These are phyloP conservation scores for Fringilla coelebs DNA, from an alignment of 2,797 vertebrate species.

Conservation along the genomic window DNA sequence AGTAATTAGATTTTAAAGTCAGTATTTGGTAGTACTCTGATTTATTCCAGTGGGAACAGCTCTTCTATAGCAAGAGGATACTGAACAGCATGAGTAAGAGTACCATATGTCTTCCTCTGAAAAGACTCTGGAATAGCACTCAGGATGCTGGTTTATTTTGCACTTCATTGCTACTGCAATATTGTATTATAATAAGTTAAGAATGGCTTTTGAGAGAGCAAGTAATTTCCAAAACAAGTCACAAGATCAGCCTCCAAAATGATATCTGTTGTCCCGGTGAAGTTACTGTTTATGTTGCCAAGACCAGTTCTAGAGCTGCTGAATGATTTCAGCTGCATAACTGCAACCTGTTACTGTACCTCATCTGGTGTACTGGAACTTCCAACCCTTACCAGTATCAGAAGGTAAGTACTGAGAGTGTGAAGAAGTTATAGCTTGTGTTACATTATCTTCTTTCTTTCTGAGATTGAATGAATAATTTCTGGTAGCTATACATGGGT, in stretches of 20 bases:
- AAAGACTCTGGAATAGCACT: neutral
- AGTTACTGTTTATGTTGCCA: neutral
- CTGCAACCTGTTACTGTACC: neutral
- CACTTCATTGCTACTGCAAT: neutral
- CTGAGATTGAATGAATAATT: neutral
- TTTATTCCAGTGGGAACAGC: neutral
- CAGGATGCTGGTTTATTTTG: neutral
- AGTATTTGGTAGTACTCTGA: neutral
- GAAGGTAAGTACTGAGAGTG: neutral
- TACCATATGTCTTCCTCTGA: neutral
- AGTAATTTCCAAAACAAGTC: neutral
- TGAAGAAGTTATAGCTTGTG: neutral
- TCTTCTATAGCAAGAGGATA: neutral
- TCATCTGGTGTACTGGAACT: neutral
- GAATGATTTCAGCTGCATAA: neutral
- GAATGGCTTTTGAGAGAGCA: neutral
- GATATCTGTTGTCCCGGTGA: neutral
- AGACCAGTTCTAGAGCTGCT: neutral
- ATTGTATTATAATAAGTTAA: neutral
- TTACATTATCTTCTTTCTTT: neutral
- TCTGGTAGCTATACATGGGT: fast-evolving
- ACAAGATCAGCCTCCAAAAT: neutral
- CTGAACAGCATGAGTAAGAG: neutral
- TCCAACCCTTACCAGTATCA: neutral
- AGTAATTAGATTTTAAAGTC: neutral